Evolutionary conservation across 2,888 invertebrate species (phyloP).

Genomic region (Schrankia costaestrigalis): DNA sequence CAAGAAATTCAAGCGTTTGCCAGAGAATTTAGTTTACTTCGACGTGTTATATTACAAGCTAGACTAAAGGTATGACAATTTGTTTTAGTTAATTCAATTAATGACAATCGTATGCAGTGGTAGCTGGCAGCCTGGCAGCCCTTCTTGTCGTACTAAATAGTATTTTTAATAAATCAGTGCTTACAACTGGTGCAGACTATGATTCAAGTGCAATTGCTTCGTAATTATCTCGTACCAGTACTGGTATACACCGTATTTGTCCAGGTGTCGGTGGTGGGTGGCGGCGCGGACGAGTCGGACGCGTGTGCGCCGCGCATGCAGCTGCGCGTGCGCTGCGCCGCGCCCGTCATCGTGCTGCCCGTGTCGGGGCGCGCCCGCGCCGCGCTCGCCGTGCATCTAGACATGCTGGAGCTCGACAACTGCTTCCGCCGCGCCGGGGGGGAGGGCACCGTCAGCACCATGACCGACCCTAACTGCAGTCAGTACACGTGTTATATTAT

Average conservation of each 20-base stretch:
- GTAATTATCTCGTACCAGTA: no score
- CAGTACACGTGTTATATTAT: no score
- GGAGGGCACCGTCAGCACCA: constrained; percentile 72
- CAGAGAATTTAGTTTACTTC: constrained; percentile 90
- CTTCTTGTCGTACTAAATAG: no score
- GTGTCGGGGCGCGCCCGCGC: constrained; percentile 89
- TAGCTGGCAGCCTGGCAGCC: no score
- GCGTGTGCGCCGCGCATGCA: constrained; percentile 27
- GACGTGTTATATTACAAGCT: constrained; percentile 87
- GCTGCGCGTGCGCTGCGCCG: constrained; percentile 81
- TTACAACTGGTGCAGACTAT: no score
- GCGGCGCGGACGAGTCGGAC: constrained; percentile 31
- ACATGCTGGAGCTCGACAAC: constrained; percentile 88
- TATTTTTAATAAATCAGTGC: no score
- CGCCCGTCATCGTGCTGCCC: constrained; percentile 93
- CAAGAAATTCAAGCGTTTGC: constrained; percentile 94
- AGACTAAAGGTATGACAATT: constrained; percentile 72
- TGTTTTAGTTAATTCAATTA: no score
- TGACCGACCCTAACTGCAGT: constrained; percentile 56
- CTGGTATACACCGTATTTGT: background rate
- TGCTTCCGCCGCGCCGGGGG: constrained; percentile 84
- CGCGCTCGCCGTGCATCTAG: constrained; percentile 90
- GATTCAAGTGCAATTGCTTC: no score
- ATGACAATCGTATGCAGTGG: no score
- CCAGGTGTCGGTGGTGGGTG: constrained; percentile 30